Percentiles rank a stretch among this genome's conserved stretches.
Evolutionary conservation across 2,888 invertebrate species (phyloP).

Genomic region (Alentia gelatinosa): DNA sequence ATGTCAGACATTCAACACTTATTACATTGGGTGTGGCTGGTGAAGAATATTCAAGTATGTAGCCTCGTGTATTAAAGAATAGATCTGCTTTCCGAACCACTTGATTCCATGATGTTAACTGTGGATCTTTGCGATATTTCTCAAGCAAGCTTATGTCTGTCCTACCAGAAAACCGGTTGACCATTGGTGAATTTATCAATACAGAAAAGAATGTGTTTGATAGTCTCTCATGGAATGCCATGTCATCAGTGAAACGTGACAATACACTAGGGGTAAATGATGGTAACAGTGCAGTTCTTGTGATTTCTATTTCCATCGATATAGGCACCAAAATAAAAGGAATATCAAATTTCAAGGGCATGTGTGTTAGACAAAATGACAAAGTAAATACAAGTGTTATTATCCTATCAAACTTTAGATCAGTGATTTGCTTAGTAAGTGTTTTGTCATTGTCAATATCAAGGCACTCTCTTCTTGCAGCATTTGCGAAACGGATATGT

Average conservation of each 20-base stretch:
- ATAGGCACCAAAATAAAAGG: background rate
- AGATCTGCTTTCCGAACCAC: background rate
- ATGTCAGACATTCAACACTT: conserved; percentile 9
- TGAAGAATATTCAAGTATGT: background rate
- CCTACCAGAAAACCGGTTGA: background rate
- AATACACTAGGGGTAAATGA: conserved; percentile 3
- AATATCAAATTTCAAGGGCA: conserved; percentile 17
- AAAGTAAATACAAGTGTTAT: background rate
- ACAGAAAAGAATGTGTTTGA: background rate
- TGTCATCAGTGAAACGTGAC: background rate
- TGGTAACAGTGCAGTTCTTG: background rate
- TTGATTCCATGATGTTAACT: background rate
- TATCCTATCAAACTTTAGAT: conserved; percentile 32
- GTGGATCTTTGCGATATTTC: conserved; percentile 31
- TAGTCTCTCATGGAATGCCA: conserved; percentile 22
- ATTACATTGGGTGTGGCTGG: conserved; percentile 55
- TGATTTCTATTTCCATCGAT: background rate
- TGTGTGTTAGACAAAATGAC: background rate
- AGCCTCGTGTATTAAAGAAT: background rate
- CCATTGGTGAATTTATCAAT: background rate
- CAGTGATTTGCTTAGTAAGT: background rate
- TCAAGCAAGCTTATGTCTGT: background rate
- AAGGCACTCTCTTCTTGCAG: background rate
- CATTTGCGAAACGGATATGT: background rate
- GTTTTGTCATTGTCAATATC: conserved; percentile 21